Evolutionary conservation across 2,797 vertebrate genomes (phyloP).

Genomic region (Morelia viridis): DNA sequence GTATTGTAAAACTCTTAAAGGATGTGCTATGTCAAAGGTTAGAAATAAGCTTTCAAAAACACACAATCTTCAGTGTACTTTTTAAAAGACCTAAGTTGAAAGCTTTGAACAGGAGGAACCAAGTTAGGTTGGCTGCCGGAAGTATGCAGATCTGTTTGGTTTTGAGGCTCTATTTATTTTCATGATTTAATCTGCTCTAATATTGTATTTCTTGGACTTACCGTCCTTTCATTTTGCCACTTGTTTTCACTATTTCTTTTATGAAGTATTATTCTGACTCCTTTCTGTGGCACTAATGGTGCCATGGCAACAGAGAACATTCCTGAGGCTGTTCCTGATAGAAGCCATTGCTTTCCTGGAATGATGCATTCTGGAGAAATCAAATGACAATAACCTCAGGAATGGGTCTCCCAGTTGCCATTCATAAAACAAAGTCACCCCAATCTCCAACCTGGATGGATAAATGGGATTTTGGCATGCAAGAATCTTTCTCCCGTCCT

Average conservation of each 20-base stretch:
- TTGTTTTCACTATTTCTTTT: not conserved
- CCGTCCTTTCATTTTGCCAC: not conserved
- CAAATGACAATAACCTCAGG: not conserved
- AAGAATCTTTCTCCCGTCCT: not conserved
- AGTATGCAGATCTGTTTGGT: not conserved
- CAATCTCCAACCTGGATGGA: not conserved
- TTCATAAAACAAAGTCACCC: not conserved
- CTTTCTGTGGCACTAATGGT: not conserved
- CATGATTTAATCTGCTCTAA: not conserved
- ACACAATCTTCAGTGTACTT: not conserved
- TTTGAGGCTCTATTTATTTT: not conserved
- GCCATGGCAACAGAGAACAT: not conserved
- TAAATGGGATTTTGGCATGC: not conserved
- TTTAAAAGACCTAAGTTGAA: not conserved
- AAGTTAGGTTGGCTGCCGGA: not conserved
- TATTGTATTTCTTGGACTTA: not conserved
- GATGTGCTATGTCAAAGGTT: not conserved
- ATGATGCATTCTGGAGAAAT: not conserved
- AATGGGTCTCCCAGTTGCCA: not conserved
- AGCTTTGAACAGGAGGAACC: not conserved
- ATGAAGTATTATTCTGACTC: not conserved
- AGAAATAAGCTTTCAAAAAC: not conserved
- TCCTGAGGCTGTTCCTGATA: not conserved
- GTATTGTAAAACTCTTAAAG: not conserved
- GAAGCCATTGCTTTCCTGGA: not conserved